Evolutionary conservation across 2,797 vertebrate species (phyloP).

Genomic region (Micropoecilia bifurca): DNA sequence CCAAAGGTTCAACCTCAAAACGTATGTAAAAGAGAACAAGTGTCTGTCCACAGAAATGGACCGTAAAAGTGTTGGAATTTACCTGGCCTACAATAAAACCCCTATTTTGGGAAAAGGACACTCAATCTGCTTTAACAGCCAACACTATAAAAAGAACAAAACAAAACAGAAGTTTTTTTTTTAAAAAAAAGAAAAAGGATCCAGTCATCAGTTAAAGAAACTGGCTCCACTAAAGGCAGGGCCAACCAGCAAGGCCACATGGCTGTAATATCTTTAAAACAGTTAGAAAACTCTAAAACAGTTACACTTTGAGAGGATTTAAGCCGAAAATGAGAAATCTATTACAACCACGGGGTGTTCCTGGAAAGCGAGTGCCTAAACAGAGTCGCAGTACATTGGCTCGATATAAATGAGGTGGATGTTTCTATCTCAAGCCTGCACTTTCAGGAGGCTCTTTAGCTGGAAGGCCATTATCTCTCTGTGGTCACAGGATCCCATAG

Average conservation of each 20-base stretch:
- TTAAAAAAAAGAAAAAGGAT: slow-evolving; percentile 51
- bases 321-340: slow-evolving; percentile 63
- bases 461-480: slow-evolving; percentile 97
- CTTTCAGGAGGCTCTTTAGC: slow-evolving; percentile 96
- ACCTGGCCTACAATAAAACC: slow-evolving; percentile 39
- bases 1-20: slow-evolving; percentile 44
- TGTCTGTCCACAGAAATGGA: slow-evolving; percentile 71
- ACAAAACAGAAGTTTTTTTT: slow-evolving; percentile 68
- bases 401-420: slow-evolving; percentile 42
- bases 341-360: slow-evolving; percentile 75
- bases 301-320: slow-evolving; percentile 30
- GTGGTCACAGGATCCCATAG: slow-evolving; percentile 89
- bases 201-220: slow-evolving; percentile 75
- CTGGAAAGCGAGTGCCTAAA: slow-evolving; percentile 58
- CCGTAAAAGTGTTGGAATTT: slow-evolving; percentile 52
- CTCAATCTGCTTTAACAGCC: slow-evolving; percentile 72
- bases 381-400: slow-evolving; percentile 58
- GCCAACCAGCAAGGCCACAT: slow-evolving; percentile 77
- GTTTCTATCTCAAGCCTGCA: slow-evolving; percentile 87
- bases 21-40: slow-evolving; percentile 33
- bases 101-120: slow-evolving; percentile 51
- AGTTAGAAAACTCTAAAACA: slow-evolving; percentile 30
- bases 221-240: slow-evolving; percentile 49
- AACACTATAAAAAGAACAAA: slow-evolving; percentile 75
- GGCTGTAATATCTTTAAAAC: slow-evolving; percentile 58